These are phyloP conservation scores for Sminthurides aquaticus DNA, from an alignment of 2,888 invertebrate species.

Conservation along the genomic window DNA sequence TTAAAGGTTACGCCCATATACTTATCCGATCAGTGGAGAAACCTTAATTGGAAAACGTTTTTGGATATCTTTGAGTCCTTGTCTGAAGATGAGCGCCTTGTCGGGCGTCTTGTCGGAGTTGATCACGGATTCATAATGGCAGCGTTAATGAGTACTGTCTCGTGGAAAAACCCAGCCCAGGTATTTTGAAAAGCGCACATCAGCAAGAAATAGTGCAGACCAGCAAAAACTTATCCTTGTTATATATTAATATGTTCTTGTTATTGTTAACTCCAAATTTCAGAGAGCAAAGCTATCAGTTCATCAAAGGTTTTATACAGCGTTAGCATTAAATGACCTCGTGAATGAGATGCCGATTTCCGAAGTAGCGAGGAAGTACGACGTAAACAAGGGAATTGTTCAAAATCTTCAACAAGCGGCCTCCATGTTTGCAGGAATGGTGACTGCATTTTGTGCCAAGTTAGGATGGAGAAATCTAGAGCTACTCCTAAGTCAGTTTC, in stretches of 20 bases:
- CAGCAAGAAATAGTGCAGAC: background rate
- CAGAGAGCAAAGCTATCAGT: constrained; percentile 43
- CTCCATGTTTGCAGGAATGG: constrained; percentile 93
- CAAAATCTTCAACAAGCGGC: constrained; percentile 92
- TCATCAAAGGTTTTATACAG: constrained; percentile 69
- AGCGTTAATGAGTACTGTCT: constrained; percentile 62
- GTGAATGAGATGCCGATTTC: constrained; percentile 80
- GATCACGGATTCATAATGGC: constrained; percentile 75
- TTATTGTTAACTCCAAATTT: too few species aligned
- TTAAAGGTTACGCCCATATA: constrained; percentile 76
- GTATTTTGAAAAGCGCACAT: constrained; percentile 48
- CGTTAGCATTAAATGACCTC: constrained; percentile 84
- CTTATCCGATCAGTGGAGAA: constrained; percentile 67
- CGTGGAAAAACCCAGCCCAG: constrained; percentile 54
- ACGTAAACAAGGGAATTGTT: constrained; percentile 77
- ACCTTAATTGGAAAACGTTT: constrained; percentile 58
- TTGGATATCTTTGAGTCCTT: constrained; percentile 56
- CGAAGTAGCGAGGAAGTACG: constrained; percentile 74
- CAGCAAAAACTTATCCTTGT: too few species aligned
- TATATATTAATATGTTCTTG: too few species aligned
- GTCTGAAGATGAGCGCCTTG: constrained; percentile 68
- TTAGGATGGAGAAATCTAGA: constrained; percentile 89
- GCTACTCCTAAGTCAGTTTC: constrained; percentile 82
- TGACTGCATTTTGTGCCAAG: constrained; percentile 87
- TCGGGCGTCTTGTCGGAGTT: constrained; percentile 82